phyloP scores from a whole-genome alignment of 2,888 invertebrate genomes.

The Ptychoptera albimana region DNA sequence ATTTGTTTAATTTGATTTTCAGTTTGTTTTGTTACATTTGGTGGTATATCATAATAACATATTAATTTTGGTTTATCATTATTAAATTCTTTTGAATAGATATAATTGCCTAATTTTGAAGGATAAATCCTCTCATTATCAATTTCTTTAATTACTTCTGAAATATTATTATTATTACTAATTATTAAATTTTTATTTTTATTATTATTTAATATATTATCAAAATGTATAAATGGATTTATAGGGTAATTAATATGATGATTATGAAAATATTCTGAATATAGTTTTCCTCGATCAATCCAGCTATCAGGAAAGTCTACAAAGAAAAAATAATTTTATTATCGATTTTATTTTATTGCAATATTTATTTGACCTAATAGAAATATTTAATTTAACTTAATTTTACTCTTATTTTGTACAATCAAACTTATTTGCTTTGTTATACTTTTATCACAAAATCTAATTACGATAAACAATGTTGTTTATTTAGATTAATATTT shows the following conservation, averaged over 20 bases:
- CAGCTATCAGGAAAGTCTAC: slow-evolving; percentile 18
- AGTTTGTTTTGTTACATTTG: slow-evolving; percentile 19
- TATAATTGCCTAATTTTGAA: slow-evolving; percentile 13
- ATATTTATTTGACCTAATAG: no score
- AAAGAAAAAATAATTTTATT: no score
- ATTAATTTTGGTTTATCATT: slow-evolving; percentile 27
- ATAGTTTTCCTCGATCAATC: slow-evolving; percentile 16
- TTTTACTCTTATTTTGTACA: neutral
- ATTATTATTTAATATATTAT: neutral
- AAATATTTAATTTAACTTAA: no score
- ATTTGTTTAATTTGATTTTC: slow-evolving; percentile 8
- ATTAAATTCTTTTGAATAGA: slow-evolving; percentile 7
- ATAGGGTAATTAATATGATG: slow-evolving; percentile 1
- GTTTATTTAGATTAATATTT: no score
- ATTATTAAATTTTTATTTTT: no score
- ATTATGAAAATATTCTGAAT: slow-evolving; percentile 9
- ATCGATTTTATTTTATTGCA: no score
- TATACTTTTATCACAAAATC: neutral
- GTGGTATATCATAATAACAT: slow-evolving; percentile 55
- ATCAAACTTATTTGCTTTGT: neutral
- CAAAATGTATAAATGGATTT: neutral
- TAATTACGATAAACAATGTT: no score
- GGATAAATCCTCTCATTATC: slow-evolving; percentile 13
- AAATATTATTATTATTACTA: slow-evolving; percentile 3
- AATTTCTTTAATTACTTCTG: slow-evolving; percentile 9